A percentile compares a stretch with the other conserved stretches of the same genome.
Evolutionary conservation across 2,797 vertebrate genomes (phyloP).

Genomic region (Lepidocolaptes lacrymiger): DNA sequence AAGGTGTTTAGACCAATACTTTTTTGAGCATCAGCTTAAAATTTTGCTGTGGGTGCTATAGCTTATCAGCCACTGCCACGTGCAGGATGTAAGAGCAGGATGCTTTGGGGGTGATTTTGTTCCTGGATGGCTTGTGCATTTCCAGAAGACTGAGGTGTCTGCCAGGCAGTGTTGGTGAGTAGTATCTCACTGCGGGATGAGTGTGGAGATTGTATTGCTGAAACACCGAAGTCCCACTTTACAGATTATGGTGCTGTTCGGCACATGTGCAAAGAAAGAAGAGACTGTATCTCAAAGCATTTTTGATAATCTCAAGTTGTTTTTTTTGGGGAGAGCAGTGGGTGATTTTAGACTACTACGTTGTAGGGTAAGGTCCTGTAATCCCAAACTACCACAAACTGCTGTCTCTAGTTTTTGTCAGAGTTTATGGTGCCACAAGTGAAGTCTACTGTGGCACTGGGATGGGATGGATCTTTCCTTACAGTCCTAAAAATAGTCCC

Average conservation of each 20-base stretch:
- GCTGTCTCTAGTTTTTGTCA: background rate
- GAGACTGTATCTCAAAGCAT: accelerated
- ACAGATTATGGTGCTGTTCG: accelerated
- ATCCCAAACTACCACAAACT: background rate
- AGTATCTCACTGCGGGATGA: background rate
- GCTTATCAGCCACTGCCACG: background rate
- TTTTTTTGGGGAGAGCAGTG: background rate
- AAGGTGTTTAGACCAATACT: background rate
- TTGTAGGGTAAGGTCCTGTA: background rate
- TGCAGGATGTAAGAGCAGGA: background rate
- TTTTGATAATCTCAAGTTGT: background rate
- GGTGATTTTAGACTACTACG: background rate
- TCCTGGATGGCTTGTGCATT: background rate
- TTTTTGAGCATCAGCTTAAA: background rate
- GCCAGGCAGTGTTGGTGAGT: background rate
- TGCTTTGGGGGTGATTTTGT: background rate
- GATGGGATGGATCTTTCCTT: background rate
- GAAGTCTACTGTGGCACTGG: background rate
- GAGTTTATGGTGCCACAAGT: background rate
- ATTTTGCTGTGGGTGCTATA: background rate
- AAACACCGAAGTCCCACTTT: background rate
- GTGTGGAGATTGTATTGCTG: background rate
- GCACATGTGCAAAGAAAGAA: background rate
- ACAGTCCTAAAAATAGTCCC: background rate
- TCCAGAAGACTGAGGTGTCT: background rate